Base-by-base conservation (phyloP, 2,113 vertebrate species). In the Phylloscopus trochilus region DNA sequence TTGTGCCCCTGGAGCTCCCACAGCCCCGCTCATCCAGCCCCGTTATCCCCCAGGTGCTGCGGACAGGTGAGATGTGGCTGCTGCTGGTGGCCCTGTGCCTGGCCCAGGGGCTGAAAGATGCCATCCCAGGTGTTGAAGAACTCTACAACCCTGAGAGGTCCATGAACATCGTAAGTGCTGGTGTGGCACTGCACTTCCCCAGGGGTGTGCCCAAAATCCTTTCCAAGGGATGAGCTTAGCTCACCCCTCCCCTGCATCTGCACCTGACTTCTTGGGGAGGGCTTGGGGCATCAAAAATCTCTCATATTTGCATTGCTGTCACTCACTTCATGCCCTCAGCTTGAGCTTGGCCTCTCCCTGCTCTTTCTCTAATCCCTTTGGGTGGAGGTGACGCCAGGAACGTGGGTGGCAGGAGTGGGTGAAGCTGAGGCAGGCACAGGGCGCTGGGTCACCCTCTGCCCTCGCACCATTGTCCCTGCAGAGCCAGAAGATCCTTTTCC, bases 61-160 rank as follows among this genome's bases (percentile, higher is more conserved):
- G 0, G 46, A 14, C 17, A n/a, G 22, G 5, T 0, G 15, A 31
- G 52, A 89, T 87, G 92, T 89, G 85, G 85, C 72, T 79, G 85
- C 72, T 89, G 76, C 47, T 95, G 62, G 9, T 52, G 56, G 51
- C 30, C 33, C 89, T 93, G 77, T 14, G 81, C 62, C 52, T 92
- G 89, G 24, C 33, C 62, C 89, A 39, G 56, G 66, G 46, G 13
- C 62, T 86, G 66, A 35, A 49, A 2, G 1, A 11, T 3, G 13
- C 26, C 10, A 5, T 9, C 35, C 28, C 27, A 2, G 5, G 0
- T 2, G 6, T 1, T 3, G 47, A 21, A 52, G 4, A 0, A 1
- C 10, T 18, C 37, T 1, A 9, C 37, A 89, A 92, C 47, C 85
- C 77, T 0, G 89, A 93, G 72, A 37, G 2, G 13, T 46, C 46